Conservation (phyloP, 2,113 vertebrate genomes). For the Muscicapa adusta region DNA sequence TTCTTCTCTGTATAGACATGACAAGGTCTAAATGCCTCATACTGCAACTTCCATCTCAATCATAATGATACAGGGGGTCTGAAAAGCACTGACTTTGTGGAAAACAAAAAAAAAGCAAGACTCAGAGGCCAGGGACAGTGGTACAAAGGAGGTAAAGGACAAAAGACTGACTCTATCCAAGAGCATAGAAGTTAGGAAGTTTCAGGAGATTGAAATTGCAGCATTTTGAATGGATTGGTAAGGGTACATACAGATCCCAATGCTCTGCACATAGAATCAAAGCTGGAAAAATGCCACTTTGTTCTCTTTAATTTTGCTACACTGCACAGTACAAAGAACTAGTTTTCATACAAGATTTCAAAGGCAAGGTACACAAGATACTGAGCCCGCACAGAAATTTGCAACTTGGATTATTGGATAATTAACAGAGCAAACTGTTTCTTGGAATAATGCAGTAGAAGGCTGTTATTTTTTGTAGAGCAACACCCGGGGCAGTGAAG, state of each 20-base stretch:
- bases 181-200: neutral
- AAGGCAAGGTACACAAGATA: neutral
- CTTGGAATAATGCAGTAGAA: neutral
- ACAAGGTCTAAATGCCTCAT: fast-evolving
- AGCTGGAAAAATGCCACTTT: neutral
- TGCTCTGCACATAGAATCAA: neutral
- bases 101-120: neutral
- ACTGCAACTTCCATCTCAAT: neutral
- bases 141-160: neutral
- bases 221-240: neutral
- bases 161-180: neutral
- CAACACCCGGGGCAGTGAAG: neutral
- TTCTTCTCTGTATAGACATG: neutral
- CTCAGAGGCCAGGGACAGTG: neutral
- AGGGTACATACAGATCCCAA: neutral
- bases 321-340: neutral
- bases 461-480: neutral
- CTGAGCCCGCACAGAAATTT: neutral
- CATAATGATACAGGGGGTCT: neutral
- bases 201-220: neutral
- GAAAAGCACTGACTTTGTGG: neutral
- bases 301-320: neutral
- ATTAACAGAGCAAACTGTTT: neutral
- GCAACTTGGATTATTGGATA: neutral
- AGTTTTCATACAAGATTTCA: neutral